Percentiles rank a stretch among this genome's conserved stretches.
Conservation (phyloP, 2,888 invertebrate species). For the Pilophorus perplexus region DNA sequence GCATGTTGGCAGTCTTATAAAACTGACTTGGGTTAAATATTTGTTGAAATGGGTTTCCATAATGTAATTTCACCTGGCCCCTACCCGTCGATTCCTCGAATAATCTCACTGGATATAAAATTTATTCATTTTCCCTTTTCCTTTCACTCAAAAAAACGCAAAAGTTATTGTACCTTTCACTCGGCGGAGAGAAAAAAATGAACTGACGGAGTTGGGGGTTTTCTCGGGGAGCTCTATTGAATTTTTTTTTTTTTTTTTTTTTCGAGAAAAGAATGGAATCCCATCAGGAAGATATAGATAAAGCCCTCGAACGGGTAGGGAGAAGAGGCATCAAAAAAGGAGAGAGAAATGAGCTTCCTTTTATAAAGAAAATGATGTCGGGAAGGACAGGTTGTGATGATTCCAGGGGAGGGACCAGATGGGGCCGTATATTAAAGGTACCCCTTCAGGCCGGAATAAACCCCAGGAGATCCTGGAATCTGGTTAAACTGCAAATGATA, state of each 20-base stretch:
- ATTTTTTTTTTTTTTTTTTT: slow-evolving; percentile 28
- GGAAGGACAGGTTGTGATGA: slow-evolving; percentile 39
- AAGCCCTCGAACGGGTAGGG: slow-evolving; percentile 23
- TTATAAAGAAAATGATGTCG: slow-evolving; percentile 40
- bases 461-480: too few species aligned
- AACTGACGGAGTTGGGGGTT: neutral
- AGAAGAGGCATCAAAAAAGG: slow-evolving; percentile 30
- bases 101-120: neutral
- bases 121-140: neutral
- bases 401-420: slow-evolving; percentile 32
- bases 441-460: too few species aligned
- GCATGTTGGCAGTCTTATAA: too few species aligned
- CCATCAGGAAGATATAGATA: slow-evolving; percentile 40
- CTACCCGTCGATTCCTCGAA: too few species aligned
- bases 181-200: neutral
- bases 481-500: too few species aligned
- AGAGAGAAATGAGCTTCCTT: slow-evolving; percentile 39
- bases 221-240: slow-evolving; percentile 29
- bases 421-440: slow-evolving; percentile 37
- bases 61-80: too few species aligned
- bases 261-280: slow-evolving; percentile 35
- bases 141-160: neutral
- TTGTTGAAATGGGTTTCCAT: too few species aligned
- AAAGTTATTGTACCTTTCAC: slow-evolving; percentile 28
- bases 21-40: too few species aligned